A percentile compares a stretch with the other conserved stretches of the same genome.
Evolutionary conservation across 2,797 vertebrate genomes (phyloP).

Genomic region (Gambusia yucatana): DNA sequence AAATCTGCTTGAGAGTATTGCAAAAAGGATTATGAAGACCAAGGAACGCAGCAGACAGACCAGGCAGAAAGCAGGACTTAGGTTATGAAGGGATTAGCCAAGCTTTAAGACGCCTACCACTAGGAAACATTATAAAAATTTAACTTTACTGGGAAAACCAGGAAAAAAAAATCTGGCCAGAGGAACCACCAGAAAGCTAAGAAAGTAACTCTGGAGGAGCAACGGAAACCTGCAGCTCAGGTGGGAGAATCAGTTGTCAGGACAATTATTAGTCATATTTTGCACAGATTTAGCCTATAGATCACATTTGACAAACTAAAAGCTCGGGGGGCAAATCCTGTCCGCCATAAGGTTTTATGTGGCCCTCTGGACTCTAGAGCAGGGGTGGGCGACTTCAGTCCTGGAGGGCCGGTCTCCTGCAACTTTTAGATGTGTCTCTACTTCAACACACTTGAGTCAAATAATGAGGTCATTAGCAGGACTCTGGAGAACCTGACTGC

Average conservation of each 20-base stretch:
- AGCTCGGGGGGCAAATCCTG: too few species aligned
- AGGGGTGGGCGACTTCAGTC: too few species aligned
- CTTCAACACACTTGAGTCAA: too few species aligned
- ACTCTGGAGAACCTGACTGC: too few species aligned
- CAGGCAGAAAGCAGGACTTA: not conserved
- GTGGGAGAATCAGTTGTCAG: not conserved
- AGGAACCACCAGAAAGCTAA: not conserved
- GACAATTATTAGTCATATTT: not conserved
- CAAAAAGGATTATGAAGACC: not conserved
- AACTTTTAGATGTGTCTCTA: too few species aligned
- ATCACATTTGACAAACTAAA: too few species aligned
- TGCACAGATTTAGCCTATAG: not conserved
- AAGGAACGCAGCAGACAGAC: not conserved
- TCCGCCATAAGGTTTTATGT: too few species aligned
- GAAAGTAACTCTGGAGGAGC: not conserved
- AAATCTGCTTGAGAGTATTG: not conserved
- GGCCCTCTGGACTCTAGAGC: too few species aligned
- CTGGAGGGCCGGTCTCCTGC: too few species aligned
- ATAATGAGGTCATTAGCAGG: too few species aligned
- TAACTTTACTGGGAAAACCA: not conserved
- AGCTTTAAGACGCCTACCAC: not conserved
- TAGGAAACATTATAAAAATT: not conserved
- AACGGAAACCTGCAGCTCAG: not conserved
- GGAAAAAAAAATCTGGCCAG: too few species aligned
- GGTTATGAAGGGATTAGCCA: not conserved